Conservation (phyloP, 1,140 invertebrate genomes). For the Procambarus virginalis region DNA sequence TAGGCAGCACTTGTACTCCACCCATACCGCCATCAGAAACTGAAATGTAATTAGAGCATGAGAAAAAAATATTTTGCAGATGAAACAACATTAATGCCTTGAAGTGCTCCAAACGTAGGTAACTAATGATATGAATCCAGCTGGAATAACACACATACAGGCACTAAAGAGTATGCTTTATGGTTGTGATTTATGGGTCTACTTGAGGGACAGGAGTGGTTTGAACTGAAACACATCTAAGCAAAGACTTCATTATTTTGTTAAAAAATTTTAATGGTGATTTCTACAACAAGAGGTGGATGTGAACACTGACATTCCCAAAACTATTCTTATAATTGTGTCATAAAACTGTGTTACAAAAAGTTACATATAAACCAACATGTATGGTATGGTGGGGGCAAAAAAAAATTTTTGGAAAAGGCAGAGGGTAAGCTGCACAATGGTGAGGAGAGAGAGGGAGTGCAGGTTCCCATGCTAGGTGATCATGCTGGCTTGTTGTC, state of each 20-base stretch:
- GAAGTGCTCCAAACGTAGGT: constrained; percentile 26
- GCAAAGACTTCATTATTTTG: constrained; percentile 2
- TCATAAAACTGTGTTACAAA: constrained; percentile 22
- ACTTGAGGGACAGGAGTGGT: constrained; percentile 15
- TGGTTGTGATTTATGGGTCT: background rate
- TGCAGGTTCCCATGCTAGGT: constrained; percentile 17
- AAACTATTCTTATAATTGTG: constrained; percentile 11
- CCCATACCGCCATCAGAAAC: constrained; percentile 49
- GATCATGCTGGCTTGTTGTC: constrained; percentile 39
- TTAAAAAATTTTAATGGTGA: constrained; percentile 13
- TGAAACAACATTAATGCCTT: constrained; percentile 1
- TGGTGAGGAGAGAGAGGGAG: constrained; percentile 18
- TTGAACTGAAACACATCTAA: constrained; percentile 29
- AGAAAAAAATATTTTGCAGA: background rate
- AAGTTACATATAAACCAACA: background rate
- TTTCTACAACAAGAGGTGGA: constrained; percentile 24
- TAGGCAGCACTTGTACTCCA: constrained; percentile 55
- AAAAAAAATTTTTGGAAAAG: constrained; percentile 1
- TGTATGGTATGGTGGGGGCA: background rate
- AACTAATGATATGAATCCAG: constrained; percentile 16
- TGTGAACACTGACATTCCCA: constrained; percentile 53
- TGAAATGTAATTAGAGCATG: constrained; percentile 25
- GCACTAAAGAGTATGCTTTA: constrained; percentile 24
- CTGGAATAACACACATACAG: constrained; percentile 36
- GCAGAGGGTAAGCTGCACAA: constrained; percentile 1